Percentiles rank a stretch among this genome's conserved stretches.
Conservation (phyloP, 1,140 invertebrate species). For the Scaptomyza hsui region DNA sequence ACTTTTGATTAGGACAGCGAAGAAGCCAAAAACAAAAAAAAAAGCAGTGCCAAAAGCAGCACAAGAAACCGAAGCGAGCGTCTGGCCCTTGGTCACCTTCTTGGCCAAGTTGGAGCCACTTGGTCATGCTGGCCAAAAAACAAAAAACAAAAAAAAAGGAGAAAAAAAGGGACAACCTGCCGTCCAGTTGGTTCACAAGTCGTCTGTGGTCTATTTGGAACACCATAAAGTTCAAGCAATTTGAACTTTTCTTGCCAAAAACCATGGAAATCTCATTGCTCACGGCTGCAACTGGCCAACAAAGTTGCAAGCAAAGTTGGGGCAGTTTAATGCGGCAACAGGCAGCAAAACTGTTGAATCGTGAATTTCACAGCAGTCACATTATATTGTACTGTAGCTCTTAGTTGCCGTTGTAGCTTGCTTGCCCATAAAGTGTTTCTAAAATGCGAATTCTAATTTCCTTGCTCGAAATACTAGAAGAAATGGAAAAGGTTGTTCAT, state of each 20-base stretch:
- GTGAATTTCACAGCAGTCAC: slow-evolving; percentile 79
- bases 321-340: neutral
- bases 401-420: slow-evolving; percentile 9
- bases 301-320: neutral
- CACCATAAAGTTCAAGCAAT: slow-evolving; percentile 79
- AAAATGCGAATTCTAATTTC: slow-evolving; percentile 31
- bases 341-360: slow-evolving; percentile 66
- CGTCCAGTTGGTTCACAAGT: slow-evolving; percentile 40
- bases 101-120: slow-evolving; percentile 10
- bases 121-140: slow-evolving; percentile 32
- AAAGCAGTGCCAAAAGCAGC: slow-evolving; percentile 43
- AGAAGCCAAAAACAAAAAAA: slow-evolving; percentile 1
- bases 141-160: too few relatives aligned
- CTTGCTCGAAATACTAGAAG: neutral
- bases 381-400: slow-evolving; percentile 49
- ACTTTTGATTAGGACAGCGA: slow-evolving; percentile 65
- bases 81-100: slow-evolving; percentile 49
- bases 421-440: slow-evolving; percentile 30
- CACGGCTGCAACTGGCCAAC: slow-evolving; percentile 43
- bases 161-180: slow-evolving; percentile 76
- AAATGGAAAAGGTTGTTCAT: slow-evolving; percentile 24
- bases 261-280: slow-evolving; percentile 52
- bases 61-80: slow-evolving; percentile 28
- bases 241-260: slow-evolving; percentile 68
- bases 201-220: slow-evolving; percentile 71